Base-by-base conservation (phyloP, 2,888 invertebrate genomes). In the Cheilosia pagana region DNA sequence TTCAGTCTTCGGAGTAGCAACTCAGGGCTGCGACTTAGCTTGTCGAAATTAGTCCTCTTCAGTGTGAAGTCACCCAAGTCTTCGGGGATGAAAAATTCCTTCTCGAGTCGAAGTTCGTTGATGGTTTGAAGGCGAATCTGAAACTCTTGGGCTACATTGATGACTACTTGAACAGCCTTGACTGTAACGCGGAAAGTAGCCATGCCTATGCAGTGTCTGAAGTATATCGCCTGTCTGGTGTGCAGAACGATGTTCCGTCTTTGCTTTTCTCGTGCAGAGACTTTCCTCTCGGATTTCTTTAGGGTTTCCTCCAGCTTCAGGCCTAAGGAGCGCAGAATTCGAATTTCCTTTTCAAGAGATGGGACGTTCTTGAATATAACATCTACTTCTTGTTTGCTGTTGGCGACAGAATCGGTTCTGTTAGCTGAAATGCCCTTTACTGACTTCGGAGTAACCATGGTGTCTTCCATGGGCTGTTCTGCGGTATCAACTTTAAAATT, bases 331-430 rank as follows among this genome's bases (percentile, higher is more conserved):
- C 88, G 88, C 19, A 91, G 76, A 48, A 89, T 81, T 12, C 86
- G 72, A 14, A 90, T 90, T 79, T 90, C 90, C 0, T 88, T 89
- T 55, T 90, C 89, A 50, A 91, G 60, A 0, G 89, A 87, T 0
- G 90, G 89, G 12, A 90, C 87, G 55, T 89, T 91, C 81, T 89
- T 88, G 62, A 88, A 89, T 2, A 90, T 87, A 8, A 88, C 70
- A 23, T 90, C 89, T 2, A 90, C 86, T n/a, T 89, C 87, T 10
- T 77, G 72, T 2, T 86, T 83, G 2, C 72, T 77, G 48, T 19
- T 14, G 21, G 21, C 0, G 14, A 7, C 3, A 28, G 7, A 21
- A 2, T 35, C 35, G 12, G 3, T 8, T 3, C 4, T 3, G 7
- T 16, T 7, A 6, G 43, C 23, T 6, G 39, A n/a, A 35, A 4